A percentile compares a stretch with the other conserved stretches of the same genome.
phyloP scores from a whole-genome alignment of 2,888 invertebrate species.

The Cataglyphis altisquamis region DNA sequence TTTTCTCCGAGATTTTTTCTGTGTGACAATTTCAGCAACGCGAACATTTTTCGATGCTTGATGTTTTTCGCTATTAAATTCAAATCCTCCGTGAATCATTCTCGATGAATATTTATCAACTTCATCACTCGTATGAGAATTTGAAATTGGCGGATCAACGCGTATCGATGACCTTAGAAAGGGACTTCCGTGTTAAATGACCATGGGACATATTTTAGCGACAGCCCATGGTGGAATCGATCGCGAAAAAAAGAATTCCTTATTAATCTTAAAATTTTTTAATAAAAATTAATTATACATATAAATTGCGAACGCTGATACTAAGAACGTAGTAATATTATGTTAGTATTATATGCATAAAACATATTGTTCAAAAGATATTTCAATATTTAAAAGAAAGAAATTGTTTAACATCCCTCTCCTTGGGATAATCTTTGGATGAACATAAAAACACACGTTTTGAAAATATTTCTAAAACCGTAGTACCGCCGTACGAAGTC shows the following conservation, averaged over 20 bases:
- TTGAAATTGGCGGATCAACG: background rate
- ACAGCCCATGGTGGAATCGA: background rate
- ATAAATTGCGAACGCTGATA: background rate
- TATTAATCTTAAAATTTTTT: background rate
- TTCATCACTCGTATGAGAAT: conserved; percentile 8
- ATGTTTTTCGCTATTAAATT: conserved; percentile 66
- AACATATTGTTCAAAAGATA: background rate
- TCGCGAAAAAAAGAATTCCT: background rate
- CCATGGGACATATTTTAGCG: background rate
- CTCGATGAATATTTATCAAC: conserved; percentile 63
- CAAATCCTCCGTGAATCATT: conserved; percentile 78
- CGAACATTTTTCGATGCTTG: conserved; percentile 67
- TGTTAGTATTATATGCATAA: background rate
- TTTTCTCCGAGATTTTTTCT: background rate
- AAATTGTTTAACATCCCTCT: background rate
- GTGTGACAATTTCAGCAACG: conserved; percentile 40
- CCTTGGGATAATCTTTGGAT: background rate
- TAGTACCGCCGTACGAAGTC: conserved; percentile 94
- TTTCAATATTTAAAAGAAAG: background rate
- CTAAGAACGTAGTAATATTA: background rate
- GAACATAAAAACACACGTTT: background rate
- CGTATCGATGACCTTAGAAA: conserved; percentile 17
- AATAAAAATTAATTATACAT: no score
- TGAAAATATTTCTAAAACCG: conserved; percentile 13
- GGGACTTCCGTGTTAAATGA: background rate